Conservation (phyloP, 2,888 invertebrate species). For the Caenorhabditis macrosperma region DNA sequence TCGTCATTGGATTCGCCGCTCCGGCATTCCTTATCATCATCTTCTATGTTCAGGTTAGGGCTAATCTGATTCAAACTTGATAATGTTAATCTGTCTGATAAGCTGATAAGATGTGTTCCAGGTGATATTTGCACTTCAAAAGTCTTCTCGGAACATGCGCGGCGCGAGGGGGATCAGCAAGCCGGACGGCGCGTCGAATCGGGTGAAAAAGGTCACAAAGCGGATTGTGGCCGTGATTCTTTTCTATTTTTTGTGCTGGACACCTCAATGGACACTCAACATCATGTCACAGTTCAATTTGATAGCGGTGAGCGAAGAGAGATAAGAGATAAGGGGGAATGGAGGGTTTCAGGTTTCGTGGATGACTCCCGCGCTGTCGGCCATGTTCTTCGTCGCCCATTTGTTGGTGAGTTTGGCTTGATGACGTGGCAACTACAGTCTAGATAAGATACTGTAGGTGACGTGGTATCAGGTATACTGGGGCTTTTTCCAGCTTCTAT, state of each 20-base stretch:
- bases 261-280: conserved; percentile 78
- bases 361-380: conserved; percentile 74
- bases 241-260: conserved; percentile 79
- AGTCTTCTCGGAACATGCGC: conserved; percentile 60
- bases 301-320: conserved; percentile 55
- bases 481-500: too few species aligned
- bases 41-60: conserved; percentile 73
- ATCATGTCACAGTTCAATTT: conserved; percentile 76
- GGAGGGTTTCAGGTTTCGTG: conserved; percentile 69
- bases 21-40: conserved; percentile 78
- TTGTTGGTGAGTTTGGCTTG: conserved; percentile 53
- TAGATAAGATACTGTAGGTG: too few species aligned
- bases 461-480: too few species aligned
- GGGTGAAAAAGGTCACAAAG: conserved; percentile 73
- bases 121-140: conserved; percentile 70
- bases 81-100: background rate
- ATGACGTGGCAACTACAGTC: background rate
- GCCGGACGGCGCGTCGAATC: conserved; percentile 50
- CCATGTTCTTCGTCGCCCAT: conserved; percentile 78
- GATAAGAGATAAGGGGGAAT: too few species aligned
- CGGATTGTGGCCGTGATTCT: conserved; percentile 78
- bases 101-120: too few species aligned
- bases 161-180: conserved; percentile 45
- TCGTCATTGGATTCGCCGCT: conserved; percentile 74
- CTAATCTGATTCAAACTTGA: too few species aligned